phyloP scores from a whole-genome alignment of 2,888 invertebrate species.

The Troglohyphantes excavatus region DNA sequence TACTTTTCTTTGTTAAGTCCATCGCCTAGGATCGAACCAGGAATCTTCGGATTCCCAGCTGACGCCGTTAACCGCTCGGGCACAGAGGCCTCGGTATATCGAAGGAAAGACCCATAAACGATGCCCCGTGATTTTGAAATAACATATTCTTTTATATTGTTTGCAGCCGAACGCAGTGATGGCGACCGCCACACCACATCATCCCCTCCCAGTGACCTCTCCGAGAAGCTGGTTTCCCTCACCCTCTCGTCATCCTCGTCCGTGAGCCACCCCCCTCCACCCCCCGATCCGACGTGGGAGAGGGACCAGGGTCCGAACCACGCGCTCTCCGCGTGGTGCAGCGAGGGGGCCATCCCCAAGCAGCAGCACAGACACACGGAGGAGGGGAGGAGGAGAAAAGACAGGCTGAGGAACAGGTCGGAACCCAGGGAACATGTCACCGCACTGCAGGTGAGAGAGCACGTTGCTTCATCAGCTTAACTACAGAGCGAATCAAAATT shows the following conservation, averaged over 20 bases:
- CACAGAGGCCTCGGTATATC: no score
- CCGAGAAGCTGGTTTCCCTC: slow-evolving; percentile 57
- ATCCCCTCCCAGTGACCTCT: slow-evolving; percentile 63
- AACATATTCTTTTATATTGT: no score
- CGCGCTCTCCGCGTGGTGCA: slow-evolving; percentile 63
- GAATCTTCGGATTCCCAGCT: no score
- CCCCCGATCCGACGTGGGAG: slow-evolving; percentile 17
- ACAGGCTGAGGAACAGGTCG: slow-evolving; percentile 55
- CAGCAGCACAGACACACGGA: slow-evolving; percentile 28
- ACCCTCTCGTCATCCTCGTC: slow-evolving; percentile 67
- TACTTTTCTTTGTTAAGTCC: no score
- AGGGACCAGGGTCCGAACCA: slow-evolving; percentile 31
- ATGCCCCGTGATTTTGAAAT: no score
- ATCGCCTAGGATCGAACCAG: no score
- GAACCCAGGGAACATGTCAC: slow-evolving; percentile 65
- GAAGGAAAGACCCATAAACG: no score
- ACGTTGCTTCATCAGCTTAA: no score
- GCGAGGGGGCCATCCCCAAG: slow-evolving; percentile 76
- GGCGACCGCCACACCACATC: slow-evolving; percentile 17
- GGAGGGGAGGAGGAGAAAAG: slow-evolving; percentile 58
- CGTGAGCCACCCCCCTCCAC: slow-evolving; percentile 45
- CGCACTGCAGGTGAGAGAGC: slow-evolving; percentile 43
- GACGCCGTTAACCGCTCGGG: no score
- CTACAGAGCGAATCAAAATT: no score
- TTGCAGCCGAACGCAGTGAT: no score